These are phyloP conservation scores for Bathybates hornii DNA, from an alignment of 2,113 vertebrate species.

Conservation along the genomic window DNA sequence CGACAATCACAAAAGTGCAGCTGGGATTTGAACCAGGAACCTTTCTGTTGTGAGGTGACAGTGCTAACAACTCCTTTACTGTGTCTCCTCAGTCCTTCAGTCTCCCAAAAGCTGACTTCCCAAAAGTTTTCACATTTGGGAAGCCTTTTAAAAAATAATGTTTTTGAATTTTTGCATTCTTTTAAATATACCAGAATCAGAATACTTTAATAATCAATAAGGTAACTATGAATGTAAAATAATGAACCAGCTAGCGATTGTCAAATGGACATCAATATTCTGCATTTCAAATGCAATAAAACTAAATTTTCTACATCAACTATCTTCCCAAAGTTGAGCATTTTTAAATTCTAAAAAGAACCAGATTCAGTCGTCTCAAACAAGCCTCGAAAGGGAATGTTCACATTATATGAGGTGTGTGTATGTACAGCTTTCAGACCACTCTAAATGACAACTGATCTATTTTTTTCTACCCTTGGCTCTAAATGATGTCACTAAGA, in stretches of 20 bases:
- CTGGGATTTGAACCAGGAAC: background rate
- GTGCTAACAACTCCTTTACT: background rate
- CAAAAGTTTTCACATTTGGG: background rate
- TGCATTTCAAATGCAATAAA: background rate
- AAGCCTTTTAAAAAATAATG: accelerated
- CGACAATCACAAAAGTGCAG: background rate
- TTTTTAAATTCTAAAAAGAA: background rate
- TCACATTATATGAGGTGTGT: accelerated
- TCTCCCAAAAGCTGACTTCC: background rate
- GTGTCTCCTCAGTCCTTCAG: background rate
- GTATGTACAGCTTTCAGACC: background rate
- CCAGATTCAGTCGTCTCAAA: background rate
- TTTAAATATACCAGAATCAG: background rate
- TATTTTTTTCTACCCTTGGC: background rate
- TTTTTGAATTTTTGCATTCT: accelerated
- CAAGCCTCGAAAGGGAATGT: background rate
- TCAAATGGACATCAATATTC: background rate
- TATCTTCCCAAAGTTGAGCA: background rate
- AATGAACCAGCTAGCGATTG: background rate
- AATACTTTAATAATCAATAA: background rate
- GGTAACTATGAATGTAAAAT: background rate
- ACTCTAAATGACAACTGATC: background rate
- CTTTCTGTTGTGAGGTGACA: background rate
- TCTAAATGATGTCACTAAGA: background rate
- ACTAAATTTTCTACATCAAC: background rate